These are phyloP conservation scores for Cochlearius cochlearius DNA, from an alignment of 2,113 vertebrate genomes.

Conservation along the genomic window DNA sequence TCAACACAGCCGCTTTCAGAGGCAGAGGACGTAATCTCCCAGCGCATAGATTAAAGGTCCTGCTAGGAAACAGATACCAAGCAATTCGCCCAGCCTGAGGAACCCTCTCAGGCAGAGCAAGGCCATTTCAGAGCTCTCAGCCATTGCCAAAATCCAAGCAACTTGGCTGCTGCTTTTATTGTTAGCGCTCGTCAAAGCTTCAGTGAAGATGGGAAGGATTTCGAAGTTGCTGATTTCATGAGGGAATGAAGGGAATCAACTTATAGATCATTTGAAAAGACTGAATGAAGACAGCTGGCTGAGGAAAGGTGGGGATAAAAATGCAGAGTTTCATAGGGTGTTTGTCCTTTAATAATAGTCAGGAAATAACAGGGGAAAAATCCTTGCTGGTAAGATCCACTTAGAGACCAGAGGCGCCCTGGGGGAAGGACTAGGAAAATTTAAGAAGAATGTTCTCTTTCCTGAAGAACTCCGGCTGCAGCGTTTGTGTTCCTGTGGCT, in stretches of 20 bases:
- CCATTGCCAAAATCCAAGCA: not conserved
- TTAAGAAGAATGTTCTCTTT: not conserved
- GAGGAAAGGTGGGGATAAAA: not conserved
- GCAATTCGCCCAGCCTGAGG: not conserved
- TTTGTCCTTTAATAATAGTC: not conserved
- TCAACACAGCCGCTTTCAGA: not conserved
- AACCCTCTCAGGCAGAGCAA: not conserved
- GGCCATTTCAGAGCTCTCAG: not conserved
- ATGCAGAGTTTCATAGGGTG: not conserved
- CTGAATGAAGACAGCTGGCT: not conserved
- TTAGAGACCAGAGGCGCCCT: not conserved
- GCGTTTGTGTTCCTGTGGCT: fast-evolving
- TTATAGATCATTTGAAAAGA: not conserved
- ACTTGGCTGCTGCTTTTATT: not conserved
- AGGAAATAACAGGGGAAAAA: not conserved
- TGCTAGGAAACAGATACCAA: not conserved
- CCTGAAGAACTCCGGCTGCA: not conserved
- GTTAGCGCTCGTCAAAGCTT: not conserved
- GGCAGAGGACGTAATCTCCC: not conserved
- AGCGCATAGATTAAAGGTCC: not conserved
- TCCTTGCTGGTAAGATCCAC: not conserved
- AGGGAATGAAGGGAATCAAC: not conserved
- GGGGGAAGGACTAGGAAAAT: not conserved
- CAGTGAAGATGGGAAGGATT: not conserved
- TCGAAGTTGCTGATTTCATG: not conserved